phyloP scores from a whole-genome alignment of 2,888 invertebrate genomes.

The Noctua fimbriata region DNA sequence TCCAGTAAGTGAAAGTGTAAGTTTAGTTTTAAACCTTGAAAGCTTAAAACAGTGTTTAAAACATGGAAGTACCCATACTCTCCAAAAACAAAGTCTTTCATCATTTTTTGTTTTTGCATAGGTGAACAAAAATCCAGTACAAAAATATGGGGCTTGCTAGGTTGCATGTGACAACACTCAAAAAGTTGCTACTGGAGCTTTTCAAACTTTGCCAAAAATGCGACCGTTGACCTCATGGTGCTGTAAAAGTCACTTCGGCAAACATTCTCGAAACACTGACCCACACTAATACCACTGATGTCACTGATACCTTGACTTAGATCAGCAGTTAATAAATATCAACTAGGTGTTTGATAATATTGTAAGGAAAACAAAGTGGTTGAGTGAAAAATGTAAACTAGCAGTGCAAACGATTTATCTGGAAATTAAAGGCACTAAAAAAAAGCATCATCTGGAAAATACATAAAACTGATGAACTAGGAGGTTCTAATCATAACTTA shows the following conservation, averaged over 20 bases:
- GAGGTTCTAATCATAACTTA: slow-evolving; percentile 8
- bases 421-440: neutral
- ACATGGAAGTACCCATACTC: neutral
- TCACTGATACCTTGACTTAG: neutral
- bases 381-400: neutral
- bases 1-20: no score
- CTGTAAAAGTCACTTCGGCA: neutral
- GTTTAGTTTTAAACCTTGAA: no score
- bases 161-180: neutral
- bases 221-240: neutral
- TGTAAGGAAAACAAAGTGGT: neutral
- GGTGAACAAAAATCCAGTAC: neutral
- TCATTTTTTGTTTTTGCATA: neutral
- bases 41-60: neutral
- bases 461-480: slow-evolving; percentile 16
- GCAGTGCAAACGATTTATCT: neutral
- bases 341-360: neutral
- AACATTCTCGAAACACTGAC: neutral
- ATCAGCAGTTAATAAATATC: neutral
- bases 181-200: neutral
- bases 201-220: neutral
- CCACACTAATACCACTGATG: no score
- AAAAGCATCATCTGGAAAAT: neutral
- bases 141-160: neutral
- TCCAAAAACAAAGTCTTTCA: neutral